Percentiles rank a stretch among this genome's conserved stretches.
Evolutionary conservation across 2,113 vertebrate genomes (phyloP).

Genomic region (Gila orcuttii): DNA sequence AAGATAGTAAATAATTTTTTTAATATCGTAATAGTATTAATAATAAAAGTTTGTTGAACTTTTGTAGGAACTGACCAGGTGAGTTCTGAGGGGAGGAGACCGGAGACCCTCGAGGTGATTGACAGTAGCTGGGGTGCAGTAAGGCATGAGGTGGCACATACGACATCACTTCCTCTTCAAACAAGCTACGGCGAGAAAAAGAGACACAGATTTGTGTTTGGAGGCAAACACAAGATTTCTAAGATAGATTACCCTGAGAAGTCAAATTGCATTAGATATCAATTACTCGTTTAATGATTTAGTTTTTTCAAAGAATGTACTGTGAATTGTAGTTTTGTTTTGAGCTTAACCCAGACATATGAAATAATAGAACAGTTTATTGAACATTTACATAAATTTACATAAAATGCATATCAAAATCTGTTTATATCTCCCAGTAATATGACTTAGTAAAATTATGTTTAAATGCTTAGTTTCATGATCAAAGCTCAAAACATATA

Average conservation of each 20-base stretch:
- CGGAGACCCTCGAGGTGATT: slow-evolving; percentile 65
- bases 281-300: too few relatives aligned
- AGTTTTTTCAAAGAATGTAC: background rate
- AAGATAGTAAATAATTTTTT: background rate
- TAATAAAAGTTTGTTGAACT: background rate
- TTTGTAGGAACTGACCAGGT: slow-evolving; percentile 78
- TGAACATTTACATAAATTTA: too few relatives aligned
- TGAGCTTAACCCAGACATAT: background rate
- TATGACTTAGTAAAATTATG: too few relatives aligned
- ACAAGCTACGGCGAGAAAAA: slow-evolving; percentile 78
- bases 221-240: background rate
- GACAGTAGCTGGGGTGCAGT: slow-evolving; percentile 92
- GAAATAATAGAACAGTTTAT: too few relatives aligned
- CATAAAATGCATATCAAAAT: too few relatives aligned
- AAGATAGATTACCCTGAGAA: background rate
- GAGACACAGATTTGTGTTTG: background rate
- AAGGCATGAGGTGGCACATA: slow-evolving; percentile 94
- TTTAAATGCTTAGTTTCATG: too few relatives aligned
- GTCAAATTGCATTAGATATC: background rate
- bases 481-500: too few relatives aligned
- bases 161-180: slow-evolving; percentile 99
- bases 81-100: slow-evolving; percentile 93
- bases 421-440: too few relatives aligned
- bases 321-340: background rate
- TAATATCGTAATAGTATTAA: background rate